phyloP scores from a whole-genome alignment of 2,888 invertebrate species.

The Zonitis immaculata region DNA sequence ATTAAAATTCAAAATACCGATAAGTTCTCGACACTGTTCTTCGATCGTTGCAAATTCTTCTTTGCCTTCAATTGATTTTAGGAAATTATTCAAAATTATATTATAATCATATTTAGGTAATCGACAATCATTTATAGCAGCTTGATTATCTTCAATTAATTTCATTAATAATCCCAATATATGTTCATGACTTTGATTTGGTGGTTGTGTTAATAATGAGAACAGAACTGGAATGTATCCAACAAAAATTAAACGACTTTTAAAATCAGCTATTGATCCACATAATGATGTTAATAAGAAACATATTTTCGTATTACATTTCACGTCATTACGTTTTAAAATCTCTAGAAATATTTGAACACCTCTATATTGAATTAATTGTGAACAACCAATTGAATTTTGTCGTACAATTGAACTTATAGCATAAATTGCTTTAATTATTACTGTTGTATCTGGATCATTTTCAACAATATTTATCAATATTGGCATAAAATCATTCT shows the following conservation, averaged over 20 bases:
- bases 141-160: slow-evolving; percentile 47
- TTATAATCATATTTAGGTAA: slow-evolving; percentile 47
- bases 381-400: slow-evolving; percentile 55
- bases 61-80: slow-evolving; percentile 43
- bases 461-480: slow-evolving; percentile 58
- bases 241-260: slow-evolving; percentile 48
- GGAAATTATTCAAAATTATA: slow-evolving; percentile 43
- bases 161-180: slow-evolving; percentile 49
- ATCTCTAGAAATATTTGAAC: slow-evolving; percentile 59
- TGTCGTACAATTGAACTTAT: slow-evolving; percentile 72
- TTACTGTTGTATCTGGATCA: slow-evolving; percentile 56
- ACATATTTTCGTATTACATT: slow-evolving; percentile 65
- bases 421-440: slow-evolving; percentile 70
- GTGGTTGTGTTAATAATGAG: slow-evolving; percentile 31
- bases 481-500: slow-evolving; percentile 60
- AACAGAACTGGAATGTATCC: slow-evolving; percentile 38
- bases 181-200: slow-evolving; percentile 50
- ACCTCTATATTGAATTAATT: slow-evolving; percentile 62
- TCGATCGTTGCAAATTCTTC: slow-evolving; percentile 42
- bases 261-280: slow-evolving; percentile 51
- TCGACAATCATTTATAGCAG: slow-evolving; percentile 46
- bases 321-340: slow-evolving; percentile 55
- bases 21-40: slow-evolving; percentile 1
- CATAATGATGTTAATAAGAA: slow-evolving; percentile 66
- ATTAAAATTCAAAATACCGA: not conserved